Percentiles rank a stretch among this genome's conserved stretches.
These are phyloP conservation scores for Sinodicranocentrus sp. DNA, from an alignment of 2,888 invertebrate species.

Conservation along the genomic window DNA sequence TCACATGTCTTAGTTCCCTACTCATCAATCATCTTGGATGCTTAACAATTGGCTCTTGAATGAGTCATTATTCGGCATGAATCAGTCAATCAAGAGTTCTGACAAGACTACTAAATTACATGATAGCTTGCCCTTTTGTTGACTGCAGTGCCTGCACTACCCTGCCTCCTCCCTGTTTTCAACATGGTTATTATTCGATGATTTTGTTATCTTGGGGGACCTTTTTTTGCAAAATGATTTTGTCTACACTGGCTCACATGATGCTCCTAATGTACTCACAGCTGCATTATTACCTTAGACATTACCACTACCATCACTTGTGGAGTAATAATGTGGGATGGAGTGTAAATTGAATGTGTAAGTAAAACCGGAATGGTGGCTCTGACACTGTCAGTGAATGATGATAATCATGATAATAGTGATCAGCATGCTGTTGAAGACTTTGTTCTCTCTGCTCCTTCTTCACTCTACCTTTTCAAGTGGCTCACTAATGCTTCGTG, in stretches of 20 bases:
- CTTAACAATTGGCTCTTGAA: constrained; percentile 48
- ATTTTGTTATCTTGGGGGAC: constrained; percentile 45
- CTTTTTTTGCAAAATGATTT: constrained; percentile 58
- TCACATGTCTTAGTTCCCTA: constrained; percentile 22
- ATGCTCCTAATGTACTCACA: constrained; percentile 41
- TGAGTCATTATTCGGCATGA: constrained; percentile 63
- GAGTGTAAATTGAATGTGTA: constrained; percentile 64
- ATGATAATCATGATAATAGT: constrained; percentile 57
- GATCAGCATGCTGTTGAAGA: constrained; percentile 44
- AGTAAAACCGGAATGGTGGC: constrained; percentile 64
- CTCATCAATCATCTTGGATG: constrained; percentile 61
- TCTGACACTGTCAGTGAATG: constrained; percentile 56
- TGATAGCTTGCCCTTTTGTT: constrained; percentile 35
- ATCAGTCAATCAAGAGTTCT: constrained; percentile 66
- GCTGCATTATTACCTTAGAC: constrained; percentile 32
- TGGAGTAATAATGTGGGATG: constrained; percentile 40
- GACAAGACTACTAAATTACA: constrained; percentile 64
- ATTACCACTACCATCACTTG: constrained; percentile 20
- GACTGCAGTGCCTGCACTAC: constrained; percentile 37
- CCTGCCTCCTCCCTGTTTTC: constrained; percentile 57
- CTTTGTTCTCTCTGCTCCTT: not conserved
- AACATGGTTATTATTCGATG: constrained; percentile 51
- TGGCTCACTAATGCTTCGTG: constrained; percentile 14
- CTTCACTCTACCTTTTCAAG: constrained; percentile 30
- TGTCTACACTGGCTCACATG: constrained; percentile 41